phyloP scores from a whole-genome alignment of 2,888 invertebrate genomes.

The Nasonia oneida region DNA sequence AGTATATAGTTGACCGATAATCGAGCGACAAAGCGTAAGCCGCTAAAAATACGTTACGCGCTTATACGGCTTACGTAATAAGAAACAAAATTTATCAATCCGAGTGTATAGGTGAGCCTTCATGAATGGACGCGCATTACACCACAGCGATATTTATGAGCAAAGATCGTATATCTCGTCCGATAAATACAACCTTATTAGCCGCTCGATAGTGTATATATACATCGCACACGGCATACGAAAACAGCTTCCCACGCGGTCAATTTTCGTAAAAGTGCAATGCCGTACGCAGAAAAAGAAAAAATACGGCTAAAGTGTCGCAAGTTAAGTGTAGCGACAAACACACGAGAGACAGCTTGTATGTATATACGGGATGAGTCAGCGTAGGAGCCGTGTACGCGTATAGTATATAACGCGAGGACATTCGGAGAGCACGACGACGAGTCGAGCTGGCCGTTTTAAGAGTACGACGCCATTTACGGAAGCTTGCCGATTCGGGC shows the following conservation, averaged over 20 bases:
- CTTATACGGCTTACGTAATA: not conserved
- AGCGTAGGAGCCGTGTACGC: not conserved
- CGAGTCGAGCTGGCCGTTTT: not conserved
- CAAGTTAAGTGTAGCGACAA: not conserved
- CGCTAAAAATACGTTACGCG: not conserved
- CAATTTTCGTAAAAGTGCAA: not conserved
- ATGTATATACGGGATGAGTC: constrained; percentile 22
- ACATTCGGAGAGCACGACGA: constrained; percentile 26
- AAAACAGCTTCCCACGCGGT: too few relatives aligned
- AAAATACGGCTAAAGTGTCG: not conserved
- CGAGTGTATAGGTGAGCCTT: not conserved
- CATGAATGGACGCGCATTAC: not conserved
- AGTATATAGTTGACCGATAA: not conserved
- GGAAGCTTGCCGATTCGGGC: constrained; percentile 68
- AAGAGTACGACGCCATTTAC: constrained; percentile 72
- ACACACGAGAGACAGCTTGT: not conserved
- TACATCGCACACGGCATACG: too few relatives aligned
- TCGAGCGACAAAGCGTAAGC: not conserved
- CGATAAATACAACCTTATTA: not conserved
- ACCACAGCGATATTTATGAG: not conserved
- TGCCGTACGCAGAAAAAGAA: not conserved
- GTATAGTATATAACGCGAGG: not conserved
- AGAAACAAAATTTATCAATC: too few relatives aligned
- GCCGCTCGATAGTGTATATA: not conserved
- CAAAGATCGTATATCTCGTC: constrained; percentile 1